Percentiles rank a stretch among this genome's conserved stretches.
Evolutionary conservation across 2,797 vertebrate species (phyloP).

Genomic region (Eleutherodactylus coqui): DNA sequence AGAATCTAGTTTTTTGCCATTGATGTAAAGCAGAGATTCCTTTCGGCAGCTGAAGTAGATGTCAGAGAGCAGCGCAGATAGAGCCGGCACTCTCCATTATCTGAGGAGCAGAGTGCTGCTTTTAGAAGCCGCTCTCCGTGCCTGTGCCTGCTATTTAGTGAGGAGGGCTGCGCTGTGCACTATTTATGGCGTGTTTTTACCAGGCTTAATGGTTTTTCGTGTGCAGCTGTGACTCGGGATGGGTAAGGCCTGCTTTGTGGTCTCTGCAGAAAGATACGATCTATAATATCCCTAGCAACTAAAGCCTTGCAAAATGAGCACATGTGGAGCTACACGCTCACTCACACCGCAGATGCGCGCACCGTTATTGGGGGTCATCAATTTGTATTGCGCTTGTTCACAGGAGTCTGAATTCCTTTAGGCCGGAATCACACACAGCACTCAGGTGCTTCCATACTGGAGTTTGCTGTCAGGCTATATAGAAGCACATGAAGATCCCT

Average conservation of each 20-base stretch:
- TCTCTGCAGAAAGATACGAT: not conserved
- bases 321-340: not conserved
- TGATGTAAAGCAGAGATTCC: not conserved
- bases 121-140: constrained; percentile 14
- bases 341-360: not conserved
- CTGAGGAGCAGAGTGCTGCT: constrained; percentile 31
- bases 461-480: no score
- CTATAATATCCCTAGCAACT: constrained; percentile 12
- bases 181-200: constrained; percentile 9
- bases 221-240: constrained; percentile 27
- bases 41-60: not conserved
- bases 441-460: no score
- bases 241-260: not conserved
- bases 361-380: not conserved
- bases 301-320: not conserved
- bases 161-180: not conserved
- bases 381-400: not conserved
- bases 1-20: no score
- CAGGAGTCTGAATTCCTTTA: not conserved
- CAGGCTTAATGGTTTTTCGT: constrained; percentile 44
- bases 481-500: no score
- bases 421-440: not conserved
- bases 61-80: not conserved
- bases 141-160: not conserved
- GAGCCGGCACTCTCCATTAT: not conserved